Conservation (phyloP, 92 coral and sea anemone species). For the Micromussa lordhowensis region DNA sequence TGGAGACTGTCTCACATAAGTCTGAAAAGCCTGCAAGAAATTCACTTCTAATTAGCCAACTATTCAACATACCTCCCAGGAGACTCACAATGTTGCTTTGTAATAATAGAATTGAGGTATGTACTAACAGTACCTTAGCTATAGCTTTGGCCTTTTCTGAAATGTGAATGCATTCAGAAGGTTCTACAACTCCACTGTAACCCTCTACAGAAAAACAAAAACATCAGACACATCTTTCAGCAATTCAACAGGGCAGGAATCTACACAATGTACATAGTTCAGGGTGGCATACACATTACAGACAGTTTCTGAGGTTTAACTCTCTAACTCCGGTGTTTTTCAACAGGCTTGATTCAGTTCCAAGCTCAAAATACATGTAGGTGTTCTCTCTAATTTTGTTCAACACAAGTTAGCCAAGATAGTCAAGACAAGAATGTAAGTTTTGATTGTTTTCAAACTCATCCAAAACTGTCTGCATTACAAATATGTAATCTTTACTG, state of each 20-base stretch:
- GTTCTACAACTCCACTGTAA: conserved; percentile 91
- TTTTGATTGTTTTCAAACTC: neutral
- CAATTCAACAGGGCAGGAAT: neutral
- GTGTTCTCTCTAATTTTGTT: neutral
- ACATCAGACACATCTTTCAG: neutral
- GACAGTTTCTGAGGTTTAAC: neutral
- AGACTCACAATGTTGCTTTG: neutral
- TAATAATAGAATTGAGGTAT: neutral
- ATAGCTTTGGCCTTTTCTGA: conserved; percentile 83
- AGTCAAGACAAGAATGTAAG: too few relatives aligned
- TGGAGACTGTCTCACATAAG: conserved; percentile 79
- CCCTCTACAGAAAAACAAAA: conserved; percentile 75
- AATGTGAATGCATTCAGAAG: conserved; percentile 88
- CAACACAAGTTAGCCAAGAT: neutral
- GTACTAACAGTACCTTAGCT: conserved; percentile 58
- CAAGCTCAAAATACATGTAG: neutral
- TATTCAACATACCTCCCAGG: too few relatives aligned
- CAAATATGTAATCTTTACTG: neutral
- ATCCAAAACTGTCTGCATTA: neutral
- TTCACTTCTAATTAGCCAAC: neutral
- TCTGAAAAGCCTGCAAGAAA: conserved; percentile 76
- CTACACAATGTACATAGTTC: neutral
- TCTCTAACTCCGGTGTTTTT: neutral
- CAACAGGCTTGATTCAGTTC: neutral
- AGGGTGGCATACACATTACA: neutral